Conservation (phyloP, 2,113 vertebrate genomes). For the Cygnus buccinator region DNA sequence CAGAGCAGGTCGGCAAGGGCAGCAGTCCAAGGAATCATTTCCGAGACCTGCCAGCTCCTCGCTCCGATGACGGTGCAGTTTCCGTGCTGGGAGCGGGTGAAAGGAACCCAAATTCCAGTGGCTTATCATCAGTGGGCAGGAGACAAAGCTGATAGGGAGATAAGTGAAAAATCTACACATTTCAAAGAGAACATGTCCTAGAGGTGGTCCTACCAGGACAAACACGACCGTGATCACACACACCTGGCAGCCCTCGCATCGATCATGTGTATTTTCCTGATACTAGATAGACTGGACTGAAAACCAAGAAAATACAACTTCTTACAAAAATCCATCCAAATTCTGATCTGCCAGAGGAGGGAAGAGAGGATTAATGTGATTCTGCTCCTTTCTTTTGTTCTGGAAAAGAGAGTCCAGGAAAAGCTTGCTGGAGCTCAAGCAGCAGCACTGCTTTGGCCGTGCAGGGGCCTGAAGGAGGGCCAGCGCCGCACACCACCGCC, state of each 20-base stretch:
- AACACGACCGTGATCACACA: not conserved
- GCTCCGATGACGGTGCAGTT: not conserved
- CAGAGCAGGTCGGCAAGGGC: rapidly evolving
- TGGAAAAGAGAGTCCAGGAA: not conserved
- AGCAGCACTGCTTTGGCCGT: not conserved
- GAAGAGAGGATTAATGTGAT: not conserved
- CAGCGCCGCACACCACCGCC: not conserved
- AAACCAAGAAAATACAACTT: not conserved
- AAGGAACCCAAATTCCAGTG: not conserved
- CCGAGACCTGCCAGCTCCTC: rapidly evolving
- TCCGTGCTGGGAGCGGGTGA: rapidly evolving
- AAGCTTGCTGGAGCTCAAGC: not conserved
- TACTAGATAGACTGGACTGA: not conserved
- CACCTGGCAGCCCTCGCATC: not conserved
- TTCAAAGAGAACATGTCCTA: not conserved
- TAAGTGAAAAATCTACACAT: rapidly evolving
- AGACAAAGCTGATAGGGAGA: not conserved
- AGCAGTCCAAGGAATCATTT: rapidly evolving
- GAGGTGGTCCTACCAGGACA: not conserved
- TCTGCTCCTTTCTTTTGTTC: not conserved
- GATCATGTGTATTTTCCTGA: not conserved
- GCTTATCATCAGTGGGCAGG: not conserved
- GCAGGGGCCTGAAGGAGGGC: not conserved
- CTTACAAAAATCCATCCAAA: not conserved
- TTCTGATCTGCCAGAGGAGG: not conserved